Evolutionary conservation across 2,888 invertebrate genomes (phyloP).

Genomic region (Lithophane leautieri): DNA sequence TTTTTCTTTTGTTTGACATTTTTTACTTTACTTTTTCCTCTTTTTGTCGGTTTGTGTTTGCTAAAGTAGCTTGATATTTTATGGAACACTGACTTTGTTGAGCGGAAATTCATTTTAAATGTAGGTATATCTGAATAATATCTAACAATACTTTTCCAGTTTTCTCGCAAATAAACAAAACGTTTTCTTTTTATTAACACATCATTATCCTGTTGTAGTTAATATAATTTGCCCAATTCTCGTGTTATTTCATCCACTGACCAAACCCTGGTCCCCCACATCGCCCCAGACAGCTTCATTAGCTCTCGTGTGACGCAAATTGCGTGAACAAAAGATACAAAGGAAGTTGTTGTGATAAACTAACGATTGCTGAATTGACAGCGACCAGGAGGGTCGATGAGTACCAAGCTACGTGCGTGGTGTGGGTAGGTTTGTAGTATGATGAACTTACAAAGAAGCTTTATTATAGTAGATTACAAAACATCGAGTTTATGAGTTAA

Average conservation of each 20-base stretch:
- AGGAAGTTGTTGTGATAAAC: constrained; percentile 82
- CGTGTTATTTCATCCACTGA: constrained; percentile 55
- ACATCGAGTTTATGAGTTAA: not conserved
- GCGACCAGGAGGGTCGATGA: constrained; percentile 76
- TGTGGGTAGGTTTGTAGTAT: constrained; percentile 8
- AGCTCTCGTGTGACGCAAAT: constrained; percentile 70
- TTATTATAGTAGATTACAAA: not conserved
- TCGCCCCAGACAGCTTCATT: constrained; percentile 69
- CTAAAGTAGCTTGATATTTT: constrained; percentile 15
- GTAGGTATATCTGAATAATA: not conserved
- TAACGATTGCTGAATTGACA: constrained; percentile 83
- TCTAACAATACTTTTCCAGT: not conserved
- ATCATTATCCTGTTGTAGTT: constrained; percentile 29
- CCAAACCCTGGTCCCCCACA: constrained; percentile 61
- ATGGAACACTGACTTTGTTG: constrained; percentile 2
- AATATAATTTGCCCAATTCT: constrained; percentile 43
- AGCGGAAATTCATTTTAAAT: not conserved
- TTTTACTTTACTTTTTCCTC: constrained; percentile 26
- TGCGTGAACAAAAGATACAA: constrained; percentile 80
- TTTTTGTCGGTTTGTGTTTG: constrained; percentile 42
- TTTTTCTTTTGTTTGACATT: constrained; percentile 57
- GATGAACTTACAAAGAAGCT: constrained; percentile 1
- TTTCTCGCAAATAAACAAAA: not conserved
- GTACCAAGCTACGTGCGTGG: constrained; percentile 34
- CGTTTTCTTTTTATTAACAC: constrained; percentile 11